Percentiles rank a stretch among this genome's conserved stretches.
phyloP scores from a whole-genome alignment of 1,140 invertebrate species.

The Microplitis mediator region DNA sequence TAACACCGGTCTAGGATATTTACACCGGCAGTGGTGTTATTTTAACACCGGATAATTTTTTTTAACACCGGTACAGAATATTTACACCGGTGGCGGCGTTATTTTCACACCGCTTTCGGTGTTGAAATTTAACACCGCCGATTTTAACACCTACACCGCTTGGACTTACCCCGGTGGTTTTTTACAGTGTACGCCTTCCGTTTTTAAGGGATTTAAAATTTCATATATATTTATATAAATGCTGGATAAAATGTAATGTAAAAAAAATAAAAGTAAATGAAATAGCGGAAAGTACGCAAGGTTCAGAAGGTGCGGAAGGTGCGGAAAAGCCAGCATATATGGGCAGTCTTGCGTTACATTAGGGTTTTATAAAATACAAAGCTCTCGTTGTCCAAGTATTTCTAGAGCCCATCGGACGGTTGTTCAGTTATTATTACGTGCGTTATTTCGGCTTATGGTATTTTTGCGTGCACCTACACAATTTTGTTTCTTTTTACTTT shows the following conservation, averaged over 20 bases:
- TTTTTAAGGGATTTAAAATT: no score
- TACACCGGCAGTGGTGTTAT: no score
- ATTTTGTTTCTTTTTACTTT: conserved; percentile 26
- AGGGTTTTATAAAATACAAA: conserved; percentile 52
- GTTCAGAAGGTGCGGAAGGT: neutral
- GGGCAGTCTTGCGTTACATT: conserved; percentile 51
- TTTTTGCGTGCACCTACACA: conserved; percentile 43
- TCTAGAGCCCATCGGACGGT: neutral
- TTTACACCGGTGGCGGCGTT: no score
- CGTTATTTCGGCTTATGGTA: conserved; percentile 38
- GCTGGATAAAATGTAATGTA: neutral
- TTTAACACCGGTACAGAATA: no score
- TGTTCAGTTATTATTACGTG: conserved; percentile 42
- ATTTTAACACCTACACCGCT: no score
- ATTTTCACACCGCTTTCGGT: no score
- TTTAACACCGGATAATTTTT: no score
- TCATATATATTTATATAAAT: no score
- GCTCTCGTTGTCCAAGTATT: conserved; percentile 3
- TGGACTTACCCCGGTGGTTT: no score
- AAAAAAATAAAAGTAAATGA: neutral
- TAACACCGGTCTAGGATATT: no score
- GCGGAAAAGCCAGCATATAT: conserved; percentile 19
- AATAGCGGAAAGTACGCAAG: neutral
- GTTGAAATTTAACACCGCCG: no score
- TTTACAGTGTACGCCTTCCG: no score